Evolutionary conservation across 2,113 vertebrate genomes (phyloP).

Genomic region (Eulemur rufifrons): DNA sequence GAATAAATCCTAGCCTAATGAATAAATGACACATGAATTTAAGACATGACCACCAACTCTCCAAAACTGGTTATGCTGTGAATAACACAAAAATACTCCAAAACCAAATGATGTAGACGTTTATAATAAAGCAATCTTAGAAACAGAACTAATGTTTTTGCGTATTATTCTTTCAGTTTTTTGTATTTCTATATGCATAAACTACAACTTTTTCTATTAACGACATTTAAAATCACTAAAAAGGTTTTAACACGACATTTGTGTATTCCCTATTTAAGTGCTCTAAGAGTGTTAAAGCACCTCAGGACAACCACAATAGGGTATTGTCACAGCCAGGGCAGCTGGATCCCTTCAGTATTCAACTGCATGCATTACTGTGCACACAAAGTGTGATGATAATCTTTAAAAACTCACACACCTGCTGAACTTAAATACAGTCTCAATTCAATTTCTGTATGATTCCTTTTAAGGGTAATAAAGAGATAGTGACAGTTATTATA

Average conservation of each 20-base stretch:
- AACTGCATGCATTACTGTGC: rapidly evolving
- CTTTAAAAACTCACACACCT: background rate
- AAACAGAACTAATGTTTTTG: background rate
- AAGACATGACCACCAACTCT: background rate
- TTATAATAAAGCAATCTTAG: background rate
- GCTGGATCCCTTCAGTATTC: background rate
- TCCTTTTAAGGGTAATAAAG: slow-evolving; percentile 1
- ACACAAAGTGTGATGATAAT: background rate
- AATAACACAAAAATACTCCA: background rate
- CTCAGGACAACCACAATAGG: background rate
- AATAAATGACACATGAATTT: background rate
- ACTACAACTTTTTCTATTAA: background rate
- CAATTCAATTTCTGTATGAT: background rate
- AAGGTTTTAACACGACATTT: background rate
- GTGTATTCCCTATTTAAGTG: background rate
- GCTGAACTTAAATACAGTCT: background rate
- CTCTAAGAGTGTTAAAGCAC: too few relatives aligned
- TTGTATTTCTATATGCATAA: too few relatives aligned
- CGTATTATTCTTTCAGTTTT: background rate
- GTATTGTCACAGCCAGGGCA: background rate
- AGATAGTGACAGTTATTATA: background rate
- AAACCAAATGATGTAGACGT: background rate
- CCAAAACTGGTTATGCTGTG: background rate
- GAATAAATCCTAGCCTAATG: too few relatives aligned
- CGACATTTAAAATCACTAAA: background rate